Percentiles rank a stretch among this genome's conserved stretches.
Evolutionary conservation across 2,113 vertebrate species (phyloP).

Genomic region (Boulengeromyrus knoepffleri): DNA sequence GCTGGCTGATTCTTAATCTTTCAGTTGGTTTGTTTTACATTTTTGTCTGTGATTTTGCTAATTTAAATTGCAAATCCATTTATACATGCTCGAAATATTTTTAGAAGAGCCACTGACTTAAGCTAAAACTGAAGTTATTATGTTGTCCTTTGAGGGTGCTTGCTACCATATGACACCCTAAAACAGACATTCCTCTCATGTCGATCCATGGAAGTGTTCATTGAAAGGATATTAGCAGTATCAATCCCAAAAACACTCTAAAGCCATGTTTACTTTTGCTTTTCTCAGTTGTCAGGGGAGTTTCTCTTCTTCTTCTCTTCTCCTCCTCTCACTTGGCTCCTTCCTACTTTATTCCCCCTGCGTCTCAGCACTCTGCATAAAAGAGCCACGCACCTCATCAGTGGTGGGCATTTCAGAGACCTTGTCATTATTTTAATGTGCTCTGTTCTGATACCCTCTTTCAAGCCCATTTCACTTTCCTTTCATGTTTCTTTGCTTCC

Average conservation of each 20-base stretch:
- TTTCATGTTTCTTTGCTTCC: neutral
- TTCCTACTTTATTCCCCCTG: slow-evolving; percentile 8
- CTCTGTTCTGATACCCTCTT: slow-evolving; percentile 8
- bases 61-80: neutral
- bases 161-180: neutral
- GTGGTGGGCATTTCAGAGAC: slow-evolving; percentile 12
- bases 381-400: neutral
- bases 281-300: slow-evolving; percentile 18
- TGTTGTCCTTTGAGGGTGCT: neutral
- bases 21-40: neutral
- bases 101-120: neutral
- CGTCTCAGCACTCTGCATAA: slow-evolving; percentile 4
- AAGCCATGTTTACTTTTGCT: slow-evolving; percentile 23
- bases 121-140: neutral
- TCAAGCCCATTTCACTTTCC: slow-evolving; percentile 9
- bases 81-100: neutral
- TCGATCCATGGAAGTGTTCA: neutral
- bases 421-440: slow-evolving; percentile 19
- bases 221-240: neutral
- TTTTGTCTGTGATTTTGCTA: neutral
- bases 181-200: neutral
- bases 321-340: neutral
- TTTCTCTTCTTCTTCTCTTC: neutral
- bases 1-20: neutral
- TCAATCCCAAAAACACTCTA: slow-evolving; percentile 28